Base-by-base conservation (phyloP, 2,113 vertebrate genomes). In the Tachysurus fulvidraco region DNA sequence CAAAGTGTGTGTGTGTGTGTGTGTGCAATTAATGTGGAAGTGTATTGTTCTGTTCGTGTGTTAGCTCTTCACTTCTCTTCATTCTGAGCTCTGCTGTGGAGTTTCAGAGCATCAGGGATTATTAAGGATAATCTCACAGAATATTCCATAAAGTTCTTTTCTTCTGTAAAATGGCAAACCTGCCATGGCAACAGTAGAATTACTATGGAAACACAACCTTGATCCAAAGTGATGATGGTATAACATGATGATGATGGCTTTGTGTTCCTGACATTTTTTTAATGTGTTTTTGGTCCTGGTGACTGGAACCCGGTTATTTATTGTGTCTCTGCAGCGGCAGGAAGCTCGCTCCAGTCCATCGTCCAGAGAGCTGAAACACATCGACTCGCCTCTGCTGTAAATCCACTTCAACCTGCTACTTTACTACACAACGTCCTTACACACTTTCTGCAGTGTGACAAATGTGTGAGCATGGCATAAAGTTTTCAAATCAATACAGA, bases 161-260 rank as follows among this genome's bases (percentile, higher is more conserved):
- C 50, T 19, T 54, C 46, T 14, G 4, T 16, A 28, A 14, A 3
- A 14, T 19, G 1, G 55, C 30, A 83, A 44, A 85, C 81, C 62
- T 91, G 67, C 84, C 91, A 90, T 90, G 86, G 90, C 87, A 92
- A 91, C 90, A 30, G 77, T 59, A 73, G 50, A 41, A 89, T 92
- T 90, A 88, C 90, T 90, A 91, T 91, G 90, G 91, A 89, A 92
- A 92, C 91, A 78, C 86, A 89, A 64, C 69, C 88, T 85, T 85
- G 78, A 60, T 65, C 28, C 41, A 79, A 69, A 12, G 52, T 54
- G 79, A 57, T 44, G 50, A 65, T 46, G 30, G n/a, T 83, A 77
- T 87, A 83, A 59, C 54, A 59, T n/a, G n/a, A n/a, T n/a, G n/a
- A n/a, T n/a, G n/a, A n/a, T n/a, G n/a, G 65, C 67, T 84, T 25